Evolutionary conservation across 2,888 invertebrate species (phyloP).

Genomic region (Mesochorus sp.): DNA sequence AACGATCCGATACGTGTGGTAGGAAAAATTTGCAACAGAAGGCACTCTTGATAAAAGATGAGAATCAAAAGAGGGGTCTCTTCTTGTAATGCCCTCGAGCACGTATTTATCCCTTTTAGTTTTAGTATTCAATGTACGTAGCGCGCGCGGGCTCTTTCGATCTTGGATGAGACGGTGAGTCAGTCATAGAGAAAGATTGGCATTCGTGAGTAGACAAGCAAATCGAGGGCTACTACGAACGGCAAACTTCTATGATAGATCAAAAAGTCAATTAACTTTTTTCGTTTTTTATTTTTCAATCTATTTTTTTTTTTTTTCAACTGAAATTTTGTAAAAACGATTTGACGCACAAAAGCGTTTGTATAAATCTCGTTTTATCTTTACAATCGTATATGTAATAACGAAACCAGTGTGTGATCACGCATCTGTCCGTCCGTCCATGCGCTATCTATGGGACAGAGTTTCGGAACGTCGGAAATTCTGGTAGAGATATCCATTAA

Average conservation of each 20-base stretch:
- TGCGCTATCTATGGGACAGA: conserved; percentile 51
- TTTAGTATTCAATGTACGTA: conserved; percentile 36
- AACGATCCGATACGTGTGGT: conserved; percentile 11
- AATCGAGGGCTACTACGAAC: neutral
- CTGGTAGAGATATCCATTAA: conserved; percentile 66
- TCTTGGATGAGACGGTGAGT: conserved; percentile 5
- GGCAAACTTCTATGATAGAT: neutral
- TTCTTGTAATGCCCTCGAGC: conserved; percentile 24
- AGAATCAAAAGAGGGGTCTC: conserved; percentile 45
- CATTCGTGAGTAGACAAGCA: neutral
- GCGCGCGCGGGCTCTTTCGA: neutral
- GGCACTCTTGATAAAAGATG: conserved; percentile 20
- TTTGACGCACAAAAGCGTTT: neutral
- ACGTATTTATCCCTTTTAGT: conserved; percentile 37
- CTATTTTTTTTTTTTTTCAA: too few species aligned
- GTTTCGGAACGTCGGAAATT: conserved; percentile 59
- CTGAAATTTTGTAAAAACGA: neutral
- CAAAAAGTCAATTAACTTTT: neutral
- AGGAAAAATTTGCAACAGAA: conserved; percentile 34
- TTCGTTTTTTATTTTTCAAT: neutral
- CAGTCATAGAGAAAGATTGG: conserved; percentile 38
- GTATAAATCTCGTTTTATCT: neutral
- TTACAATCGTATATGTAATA: conserved; percentile 48
- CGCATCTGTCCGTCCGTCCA: conserved; percentile 32
- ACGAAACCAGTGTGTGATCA: conserved; percentile 40